Percentiles rank a stretch among this genome's conserved stretches.
phyloP scores from a whole-genome alignment of 2,888 invertebrate genomes.

The Odontocerum albicorne region DNA sequence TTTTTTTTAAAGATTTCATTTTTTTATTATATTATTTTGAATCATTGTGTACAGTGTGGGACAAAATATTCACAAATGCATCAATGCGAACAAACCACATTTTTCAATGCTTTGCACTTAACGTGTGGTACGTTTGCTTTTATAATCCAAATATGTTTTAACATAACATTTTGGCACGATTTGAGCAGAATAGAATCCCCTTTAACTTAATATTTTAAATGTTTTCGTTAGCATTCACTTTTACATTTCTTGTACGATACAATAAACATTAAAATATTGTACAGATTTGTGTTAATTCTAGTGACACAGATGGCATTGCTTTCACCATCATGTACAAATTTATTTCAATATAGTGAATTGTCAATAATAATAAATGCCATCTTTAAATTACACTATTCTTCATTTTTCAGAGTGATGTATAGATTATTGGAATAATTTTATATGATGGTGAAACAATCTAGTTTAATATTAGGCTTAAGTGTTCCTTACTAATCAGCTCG shows the following conservation, averaged over 20 bases:
- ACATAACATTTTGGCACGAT: conserved; percentile 32
- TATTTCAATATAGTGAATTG: too few species aligned
- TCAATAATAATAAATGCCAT: too few species aligned
- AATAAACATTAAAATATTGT: conserved; percentile 21
- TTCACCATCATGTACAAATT: neutral
- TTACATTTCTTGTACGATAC: conserved; percentile 31
- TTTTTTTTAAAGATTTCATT: too few species aligned
- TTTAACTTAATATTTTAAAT: conserved; percentile 26
- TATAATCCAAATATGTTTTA: conserved; percentile 31
- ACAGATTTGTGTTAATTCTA: conserved; percentile 32
- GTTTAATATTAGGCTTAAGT: conserved; percentile 21
- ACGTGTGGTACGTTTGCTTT: conserved; percentile 36
- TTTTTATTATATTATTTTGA: too few species aligned
- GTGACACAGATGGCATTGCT: neutral
- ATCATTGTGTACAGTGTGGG: too few species aligned
- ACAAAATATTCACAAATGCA: conserved; percentile 33
- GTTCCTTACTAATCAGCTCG: conserved; percentile 44
- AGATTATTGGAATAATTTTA: neutral
- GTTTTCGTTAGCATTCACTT: conserved; percentile 26
- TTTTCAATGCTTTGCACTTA: conserved; percentile 35
- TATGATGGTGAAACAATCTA: neutral
- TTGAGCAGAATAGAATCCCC: conserved; percentile 23
- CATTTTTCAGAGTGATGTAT: too few species aligned
- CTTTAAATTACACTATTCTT: too few species aligned
- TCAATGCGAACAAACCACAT: conserved; percentile 33